Conservation (phyloP, 2,113 vertebrate genomes). For the Prunella himalayana region DNA sequence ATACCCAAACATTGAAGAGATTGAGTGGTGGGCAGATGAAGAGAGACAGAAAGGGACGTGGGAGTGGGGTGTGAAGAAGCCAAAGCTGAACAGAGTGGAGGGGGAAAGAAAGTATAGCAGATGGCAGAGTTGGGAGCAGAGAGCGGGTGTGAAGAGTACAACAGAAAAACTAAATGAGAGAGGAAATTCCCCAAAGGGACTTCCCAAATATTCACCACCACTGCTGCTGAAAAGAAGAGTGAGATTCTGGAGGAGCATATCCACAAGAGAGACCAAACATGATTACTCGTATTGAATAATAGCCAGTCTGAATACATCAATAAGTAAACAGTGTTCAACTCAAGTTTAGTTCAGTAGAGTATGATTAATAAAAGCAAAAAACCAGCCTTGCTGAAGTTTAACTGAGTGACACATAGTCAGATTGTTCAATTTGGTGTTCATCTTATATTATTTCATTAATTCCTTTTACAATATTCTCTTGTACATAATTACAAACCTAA, state of each 20-base stretch:
- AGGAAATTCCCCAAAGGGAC: conserved; percentile 85
- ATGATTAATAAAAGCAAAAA: conserved; percentile 22
- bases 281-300: conserved; percentile 41
- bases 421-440: neutral
- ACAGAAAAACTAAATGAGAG: conserved; percentile 74
- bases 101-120: conserved; percentile 77
- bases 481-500: neutral
- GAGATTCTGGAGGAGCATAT: conserved; percentile 51
- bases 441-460: neutral
- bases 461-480: neutral
- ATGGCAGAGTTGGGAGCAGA: conserved; percentile 80
- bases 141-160: conserved; percentile 81
- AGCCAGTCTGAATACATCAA: conserved; percentile 9
- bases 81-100: conserved; percentile 79
- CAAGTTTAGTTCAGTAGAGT: neutral
- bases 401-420: neutral
- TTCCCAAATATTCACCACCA: conserved; percentile 79
- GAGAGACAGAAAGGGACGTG: conserved; percentile 79
- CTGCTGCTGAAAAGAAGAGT: conserved; percentile 62
- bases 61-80: conserved; percentile 83
- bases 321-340: neutral
- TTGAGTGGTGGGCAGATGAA: conserved; percentile 80
- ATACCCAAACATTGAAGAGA: conserved; percentile 72
- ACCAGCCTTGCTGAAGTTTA: neutral
- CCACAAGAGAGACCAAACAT: conserved; percentile 52